Conservation (phyloP, 2,888 invertebrate genomes). For the Halocaridina rubra region DNA sequence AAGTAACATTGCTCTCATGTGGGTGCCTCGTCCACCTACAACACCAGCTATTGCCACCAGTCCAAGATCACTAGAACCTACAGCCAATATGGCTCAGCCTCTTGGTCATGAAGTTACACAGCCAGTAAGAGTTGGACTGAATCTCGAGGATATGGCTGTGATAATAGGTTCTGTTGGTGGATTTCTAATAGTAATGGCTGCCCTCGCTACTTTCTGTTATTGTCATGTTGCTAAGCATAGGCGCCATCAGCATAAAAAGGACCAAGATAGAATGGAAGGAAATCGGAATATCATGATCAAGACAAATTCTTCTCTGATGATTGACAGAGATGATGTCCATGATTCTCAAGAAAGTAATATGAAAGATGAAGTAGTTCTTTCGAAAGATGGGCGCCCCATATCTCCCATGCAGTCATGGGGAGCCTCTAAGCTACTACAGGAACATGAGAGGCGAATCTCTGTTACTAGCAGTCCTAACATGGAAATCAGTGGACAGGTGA, state of each 20-base stretch:
- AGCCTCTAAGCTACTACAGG: neutral
- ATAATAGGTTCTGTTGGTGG: conserved; percentile 32
- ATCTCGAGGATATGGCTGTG: conserved; percentile 33
- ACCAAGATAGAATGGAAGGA: neutral
- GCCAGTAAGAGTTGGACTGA: conserved; percentile 6
- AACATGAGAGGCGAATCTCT: neutral
- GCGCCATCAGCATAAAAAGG: conserved; percentile 21
- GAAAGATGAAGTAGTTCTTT: neutral
- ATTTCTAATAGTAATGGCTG: conserved; percentile 25
- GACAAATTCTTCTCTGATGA: neutral
- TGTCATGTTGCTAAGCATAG: conserved; percentile 13
- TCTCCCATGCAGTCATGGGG: conserved; percentile 22
- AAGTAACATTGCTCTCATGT: conserved; percentile 73
- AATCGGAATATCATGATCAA: conserved; percentile 9
- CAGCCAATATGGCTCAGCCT: conserved; percentile 37
- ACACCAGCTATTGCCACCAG: conserved; percentile 38
- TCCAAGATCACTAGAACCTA: neutral
- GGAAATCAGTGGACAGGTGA: neutral
- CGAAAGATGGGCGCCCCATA: neutral
- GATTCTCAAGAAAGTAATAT: neutral
- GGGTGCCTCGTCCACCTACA: conserved; percentile 71
- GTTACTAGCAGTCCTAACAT: neutral
- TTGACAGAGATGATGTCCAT: neutral
- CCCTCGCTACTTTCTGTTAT: conserved; percentile 32
- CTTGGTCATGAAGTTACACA: conserved; percentile 19